Percentiles rank a stretch among this genome's conserved stretches.
These are phyloP conservation scores for Seriola aureovittata DNA, from an alignment of 2,113 vertebrate genomes.

Conservation along the genomic window DNA sequence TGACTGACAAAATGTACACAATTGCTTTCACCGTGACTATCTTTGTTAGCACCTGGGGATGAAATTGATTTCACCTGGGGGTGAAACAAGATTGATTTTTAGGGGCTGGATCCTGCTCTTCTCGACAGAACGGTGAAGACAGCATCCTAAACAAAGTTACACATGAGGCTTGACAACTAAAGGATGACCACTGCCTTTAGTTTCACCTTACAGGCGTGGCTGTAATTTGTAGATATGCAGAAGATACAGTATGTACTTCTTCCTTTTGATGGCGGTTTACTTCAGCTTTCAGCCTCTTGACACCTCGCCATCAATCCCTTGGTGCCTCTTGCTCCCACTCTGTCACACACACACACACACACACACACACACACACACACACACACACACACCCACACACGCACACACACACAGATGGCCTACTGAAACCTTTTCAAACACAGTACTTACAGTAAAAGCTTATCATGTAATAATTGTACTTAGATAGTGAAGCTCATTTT, in stretches of 20 bases:
- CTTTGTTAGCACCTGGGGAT: not conserved
- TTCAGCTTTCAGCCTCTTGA: not conserved
- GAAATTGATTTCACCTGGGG: not conserved
- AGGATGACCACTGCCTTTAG: not conserved
- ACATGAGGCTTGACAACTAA: not conserved
- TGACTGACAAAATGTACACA: not conserved
- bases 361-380: too few relatives aligned
- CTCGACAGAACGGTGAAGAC: too few relatives aligned
- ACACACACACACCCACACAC: too few relatives aligned
- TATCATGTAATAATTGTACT: not conserved
- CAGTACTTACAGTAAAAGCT: slow-evolving; percentile 4
- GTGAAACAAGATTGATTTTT: too few relatives aligned
- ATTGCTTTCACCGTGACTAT: not conserved
- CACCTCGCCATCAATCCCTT: slow-evolving; percentile 9
- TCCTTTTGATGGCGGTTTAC: not conserved
- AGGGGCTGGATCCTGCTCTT: too few relatives aligned
- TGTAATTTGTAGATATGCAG: too few relatives aligned
- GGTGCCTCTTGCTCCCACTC: not conserved
- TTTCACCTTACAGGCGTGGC: not conserved
- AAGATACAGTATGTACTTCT: not conserved
- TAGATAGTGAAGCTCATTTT: not conserved
- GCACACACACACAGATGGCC: too few relatives aligned
- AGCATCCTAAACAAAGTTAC: too few relatives aligned
- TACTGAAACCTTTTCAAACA: not conserved
- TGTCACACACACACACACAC: not conserved